Percentiles rank a stretch among this genome's conserved stretches.
Evolutionary conservation across 2,888 invertebrate genomes (phyloP).

Genomic region (Campoplex nolae): DNA sequence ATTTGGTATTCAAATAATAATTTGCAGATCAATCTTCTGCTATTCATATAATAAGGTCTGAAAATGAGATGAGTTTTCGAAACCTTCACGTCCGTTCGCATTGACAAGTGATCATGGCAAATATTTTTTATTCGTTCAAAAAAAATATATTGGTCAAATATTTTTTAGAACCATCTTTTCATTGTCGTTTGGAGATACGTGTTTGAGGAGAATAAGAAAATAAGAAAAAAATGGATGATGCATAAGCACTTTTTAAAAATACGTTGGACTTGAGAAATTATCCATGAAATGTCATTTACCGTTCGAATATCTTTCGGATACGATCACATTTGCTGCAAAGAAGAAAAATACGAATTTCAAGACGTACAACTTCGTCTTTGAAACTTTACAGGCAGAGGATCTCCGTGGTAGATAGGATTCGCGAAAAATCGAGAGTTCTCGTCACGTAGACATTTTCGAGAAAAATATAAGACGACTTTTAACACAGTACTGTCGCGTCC

Average conservation of each 20-base stretch:
- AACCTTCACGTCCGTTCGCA: neutral
- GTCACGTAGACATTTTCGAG: constrained; percentile 72
- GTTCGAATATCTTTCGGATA: too few relatives aligned
- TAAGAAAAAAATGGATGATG: neutral
- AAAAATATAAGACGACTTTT: constrained; percentile 71
- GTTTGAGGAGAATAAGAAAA: neutral
- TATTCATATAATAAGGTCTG: neutral
- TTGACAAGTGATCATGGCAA: neutral
- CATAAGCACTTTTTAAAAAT: neutral
- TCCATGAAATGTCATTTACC: neutral
- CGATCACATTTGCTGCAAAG: constrained; percentile 5
- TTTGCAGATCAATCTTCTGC: neutral
- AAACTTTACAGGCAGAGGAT: constrained; percentile 40
- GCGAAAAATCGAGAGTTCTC: constrained; percentile 70
- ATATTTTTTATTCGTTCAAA: too few relatives aligned
- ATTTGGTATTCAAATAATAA: neutral
- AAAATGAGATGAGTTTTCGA: neutral
- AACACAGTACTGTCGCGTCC: constrained; percentile 72
- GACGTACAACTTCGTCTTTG: constrained; percentile 27
- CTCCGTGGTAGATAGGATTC: constrained; percentile 62
- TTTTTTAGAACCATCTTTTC: neutral
- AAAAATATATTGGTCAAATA: neutral
- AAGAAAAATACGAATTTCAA: constrained; percentile 41
- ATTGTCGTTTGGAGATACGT: neutral
- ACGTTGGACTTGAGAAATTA: neutral